A percentile compares a stretch with the other conserved stretches of the same genome.
These are phyloP conservation scores for Phoxinus dragarum DNA, from an alignment of 2,797 vertebrate genomes.

Conservation along the genomic window DNA sequence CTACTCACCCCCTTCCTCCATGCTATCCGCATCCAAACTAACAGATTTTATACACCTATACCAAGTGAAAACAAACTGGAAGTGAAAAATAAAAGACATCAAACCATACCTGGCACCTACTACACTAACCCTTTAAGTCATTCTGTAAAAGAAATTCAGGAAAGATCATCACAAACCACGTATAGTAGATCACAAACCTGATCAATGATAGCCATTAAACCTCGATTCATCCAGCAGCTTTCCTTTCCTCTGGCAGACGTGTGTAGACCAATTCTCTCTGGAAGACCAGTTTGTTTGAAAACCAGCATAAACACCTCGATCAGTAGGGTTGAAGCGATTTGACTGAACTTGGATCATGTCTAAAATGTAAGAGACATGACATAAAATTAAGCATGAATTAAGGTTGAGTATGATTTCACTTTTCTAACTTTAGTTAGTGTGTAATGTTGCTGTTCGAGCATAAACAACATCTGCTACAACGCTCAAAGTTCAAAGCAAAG, in stretches of 20 bases:
- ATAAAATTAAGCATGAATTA: not conserved
- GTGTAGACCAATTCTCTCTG: not conserved
- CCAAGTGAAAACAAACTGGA: too few relatives aligned
- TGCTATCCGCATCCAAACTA: too few relatives aligned
- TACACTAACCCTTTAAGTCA: not conserved
- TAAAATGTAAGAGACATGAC: not conserved
- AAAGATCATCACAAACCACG: not conserved
- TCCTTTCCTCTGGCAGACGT: not conserved
- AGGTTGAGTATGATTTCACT: too few relatives aligned
- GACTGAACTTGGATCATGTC: not conserved
- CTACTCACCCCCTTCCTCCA: too few relatives aligned
- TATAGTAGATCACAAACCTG: slow-evolving; percentile 2
- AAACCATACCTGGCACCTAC: too few relatives aligned
- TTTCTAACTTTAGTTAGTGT: too few relatives aligned
- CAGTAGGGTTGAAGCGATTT: not conserved
- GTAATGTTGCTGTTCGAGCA: too few relatives aligned
- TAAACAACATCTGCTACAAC: too few relatives aligned
- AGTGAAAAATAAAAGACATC: too few relatives aligned
- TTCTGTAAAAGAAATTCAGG: not conserved
- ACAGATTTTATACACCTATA: too few relatives aligned
- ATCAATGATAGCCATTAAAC: not conserved
- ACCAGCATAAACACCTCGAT: not conserved
- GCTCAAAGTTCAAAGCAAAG: too few relatives aligned
- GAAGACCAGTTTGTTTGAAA: not conserved
- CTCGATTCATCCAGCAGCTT: not conserved